Percentiles rank a stretch among this genome's conserved stretches.
phyloP scores from a whole-genome alignment of 2,797 vertebrate species.

The Spinus olivaceus region DNA sequence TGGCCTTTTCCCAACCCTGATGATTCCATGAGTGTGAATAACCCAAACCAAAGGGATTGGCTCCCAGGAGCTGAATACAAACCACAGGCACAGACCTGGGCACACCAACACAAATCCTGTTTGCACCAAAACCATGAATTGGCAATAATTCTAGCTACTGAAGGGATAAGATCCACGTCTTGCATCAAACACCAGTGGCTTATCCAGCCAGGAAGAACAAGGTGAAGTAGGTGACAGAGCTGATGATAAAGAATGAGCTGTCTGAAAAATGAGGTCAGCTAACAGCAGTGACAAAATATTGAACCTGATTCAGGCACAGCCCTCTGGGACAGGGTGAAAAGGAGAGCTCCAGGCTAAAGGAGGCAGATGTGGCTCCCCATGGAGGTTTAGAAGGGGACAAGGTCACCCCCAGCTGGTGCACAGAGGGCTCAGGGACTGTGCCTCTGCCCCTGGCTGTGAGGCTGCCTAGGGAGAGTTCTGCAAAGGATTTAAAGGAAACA shows the following conservation, averaged over 20 bases:
- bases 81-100: background rate
- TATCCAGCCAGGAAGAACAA: background rate
- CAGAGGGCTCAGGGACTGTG: accelerated
- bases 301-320: background rate
- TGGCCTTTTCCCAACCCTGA: background rate
- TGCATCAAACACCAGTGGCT: background rate
- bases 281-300: background rate
- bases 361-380: accelerated
- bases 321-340: accelerated
- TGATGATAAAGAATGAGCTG: background rate
- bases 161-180: background rate
- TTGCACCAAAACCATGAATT: background rate
- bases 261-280: background rate
- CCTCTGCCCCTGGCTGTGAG: accelerated
- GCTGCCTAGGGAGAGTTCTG: background rate
- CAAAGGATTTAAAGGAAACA: accelerated
- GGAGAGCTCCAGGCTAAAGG: background rate
- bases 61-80: background rate
- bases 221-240: background rate
- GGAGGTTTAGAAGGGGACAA: background rate
- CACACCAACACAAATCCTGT: background rate
- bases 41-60: background rate
- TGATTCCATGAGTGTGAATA: background rate
- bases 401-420: background rate
- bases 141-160: background rate